Evolutionary conservation across 2,888 invertebrate species (phyloP), one percentile per base, ranked within the genome.

Genomic region (Chouioia cunea): DNA sequence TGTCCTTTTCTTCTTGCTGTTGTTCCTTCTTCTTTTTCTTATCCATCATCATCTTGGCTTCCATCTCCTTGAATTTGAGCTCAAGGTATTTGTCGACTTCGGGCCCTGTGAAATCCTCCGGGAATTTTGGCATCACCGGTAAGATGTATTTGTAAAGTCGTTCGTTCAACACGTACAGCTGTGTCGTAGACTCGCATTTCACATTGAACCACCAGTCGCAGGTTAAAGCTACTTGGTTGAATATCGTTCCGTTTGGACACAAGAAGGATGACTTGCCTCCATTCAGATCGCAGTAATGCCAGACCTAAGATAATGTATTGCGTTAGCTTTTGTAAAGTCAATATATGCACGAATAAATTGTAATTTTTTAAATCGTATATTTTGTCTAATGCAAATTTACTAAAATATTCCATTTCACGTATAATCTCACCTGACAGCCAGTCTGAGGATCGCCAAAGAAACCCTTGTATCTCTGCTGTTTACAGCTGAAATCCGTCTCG

Each of bases 121-220:
- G 96, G 81, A 96, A 96, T 83, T 93, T 95, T 0, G 95, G 95
- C 78, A 92, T 92, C 77, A 94, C 91, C 3, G 95, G 95, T 76
- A 95, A 84, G 74, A 96, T 95, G 80, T 93, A 96, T 82, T 95
- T 95, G 86, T 96, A 96, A 2, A 96, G 89, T 73, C 95, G 90
- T 85, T 96, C 95, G 79, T 96, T 96, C 4, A 96, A 87, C 2
- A 96, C 95, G 84, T 96, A 96, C 0, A 94, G 89, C 83, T 96
- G 95, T 0, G 93, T 87, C 0, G 95, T 95, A 15, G 93, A 90
- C 27, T 93, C 90, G 83, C 95, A 96, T 79, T 93, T 92, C 0
- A 96, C 95, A 83, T 96, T 96, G 86, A 94, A 96, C 95, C 95
- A 96, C 95, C 95, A 96, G 84, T 96, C 96, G 81, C 95, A 95